Evolutionary conservation across 1,140 invertebrate genomes (phyloP).

Genomic region (Bombus breviceps): DNA sequence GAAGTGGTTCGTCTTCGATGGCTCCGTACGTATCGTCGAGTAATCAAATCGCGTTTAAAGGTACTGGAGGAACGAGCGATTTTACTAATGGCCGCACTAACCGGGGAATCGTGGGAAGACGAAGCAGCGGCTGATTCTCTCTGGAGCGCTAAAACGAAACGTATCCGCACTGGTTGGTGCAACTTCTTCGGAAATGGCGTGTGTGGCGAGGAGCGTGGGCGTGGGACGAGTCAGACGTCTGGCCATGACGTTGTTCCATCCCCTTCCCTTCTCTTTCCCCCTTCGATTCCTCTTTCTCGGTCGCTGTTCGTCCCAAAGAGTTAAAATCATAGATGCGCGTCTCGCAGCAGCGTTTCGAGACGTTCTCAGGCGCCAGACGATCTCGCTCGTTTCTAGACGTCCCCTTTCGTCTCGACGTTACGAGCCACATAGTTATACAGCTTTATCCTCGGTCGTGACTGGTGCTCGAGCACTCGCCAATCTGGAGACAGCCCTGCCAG

Average conservation of each 20-base stretch:
- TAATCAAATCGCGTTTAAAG: neutral
- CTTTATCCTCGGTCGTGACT: neutral
- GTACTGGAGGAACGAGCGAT: neutral
- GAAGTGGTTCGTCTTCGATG: neutral
- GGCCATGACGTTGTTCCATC: slow-evolving; percentile 43
- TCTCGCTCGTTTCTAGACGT: slow-evolving; percentile 34
- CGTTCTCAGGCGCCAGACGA: slow-evolving; percentile 51
- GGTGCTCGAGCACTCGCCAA: slow-evolving; percentile 56
- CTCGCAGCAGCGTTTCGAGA: neutral
- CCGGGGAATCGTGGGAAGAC: too few species aligned
- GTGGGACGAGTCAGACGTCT: slow-evolving; percentile 64
- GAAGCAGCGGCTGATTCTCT: neutral
- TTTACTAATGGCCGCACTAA: too few species aligned
- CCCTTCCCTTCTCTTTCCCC: neutral
- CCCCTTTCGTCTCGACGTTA: neutral
- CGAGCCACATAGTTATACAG: slow-evolving; percentile 26
- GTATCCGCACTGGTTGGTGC: slow-evolving; percentile 45
- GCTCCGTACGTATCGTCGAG: neutral
- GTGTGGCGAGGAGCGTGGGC: slow-evolving; percentile 56
- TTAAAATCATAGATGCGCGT: slow-evolving; percentile 28
- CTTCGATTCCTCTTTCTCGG: slow-evolving; percentile 1
- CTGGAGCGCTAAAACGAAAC: neutral
- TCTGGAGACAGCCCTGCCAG: slow-evolving; percentile 10
- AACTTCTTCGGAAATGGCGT: slow-evolving; percentile 58
- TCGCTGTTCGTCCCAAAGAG: neutral